Evolutionary conservation across 2,888 invertebrate species (phyloP).

Genomic region (Lithophane ornitopus): DNA sequence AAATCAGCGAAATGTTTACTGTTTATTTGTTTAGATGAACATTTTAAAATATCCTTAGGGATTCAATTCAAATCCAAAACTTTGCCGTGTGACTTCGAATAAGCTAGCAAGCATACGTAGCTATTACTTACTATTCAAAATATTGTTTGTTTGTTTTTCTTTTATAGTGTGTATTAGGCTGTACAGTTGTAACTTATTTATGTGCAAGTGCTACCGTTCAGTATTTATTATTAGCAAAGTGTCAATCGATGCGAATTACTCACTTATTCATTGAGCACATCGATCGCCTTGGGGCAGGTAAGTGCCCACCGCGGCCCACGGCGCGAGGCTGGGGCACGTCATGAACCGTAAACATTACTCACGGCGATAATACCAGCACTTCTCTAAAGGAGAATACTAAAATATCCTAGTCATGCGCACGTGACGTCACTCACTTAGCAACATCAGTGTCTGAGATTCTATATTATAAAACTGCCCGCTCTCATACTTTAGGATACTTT

Average conservation of each 20-base stretch:
- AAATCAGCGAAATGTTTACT: background rate
- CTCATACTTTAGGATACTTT: background rate
- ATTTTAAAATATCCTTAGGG: background rate
- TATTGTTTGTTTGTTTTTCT: background rate
- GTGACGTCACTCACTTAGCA: conserved; percentile 9
- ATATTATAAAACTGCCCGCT: conserved; percentile 2
- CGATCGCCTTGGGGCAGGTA: conserved; percentile 48
- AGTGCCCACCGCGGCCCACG: conserved; percentile 16
- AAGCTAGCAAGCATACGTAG: background rate
- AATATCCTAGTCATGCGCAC: conserved; percentile 21
- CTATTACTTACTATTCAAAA: background rate
- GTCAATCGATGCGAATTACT: conserved; percentile 47
- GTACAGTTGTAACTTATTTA: background rate
- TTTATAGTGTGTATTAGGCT: background rate
- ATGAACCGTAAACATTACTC: conserved; percentile 39
- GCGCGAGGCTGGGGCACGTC: conserved; percentile 3
- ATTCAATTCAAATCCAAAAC: background rate
- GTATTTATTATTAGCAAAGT: conserved; percentile 26
- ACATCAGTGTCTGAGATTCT: conserved; percentile 20
- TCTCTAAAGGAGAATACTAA: conserved; percentile 25
- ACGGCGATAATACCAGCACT: conserved; percentile 9
- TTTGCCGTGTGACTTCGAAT: too few relatives aligned
- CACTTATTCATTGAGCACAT: conserved; percentile 54
- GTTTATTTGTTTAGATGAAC: background rate
- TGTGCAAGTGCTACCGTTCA: background rate